Conservation (phyloP, 2,888 invertebrate genomes). For the Sepiola atlantica region DNA sequence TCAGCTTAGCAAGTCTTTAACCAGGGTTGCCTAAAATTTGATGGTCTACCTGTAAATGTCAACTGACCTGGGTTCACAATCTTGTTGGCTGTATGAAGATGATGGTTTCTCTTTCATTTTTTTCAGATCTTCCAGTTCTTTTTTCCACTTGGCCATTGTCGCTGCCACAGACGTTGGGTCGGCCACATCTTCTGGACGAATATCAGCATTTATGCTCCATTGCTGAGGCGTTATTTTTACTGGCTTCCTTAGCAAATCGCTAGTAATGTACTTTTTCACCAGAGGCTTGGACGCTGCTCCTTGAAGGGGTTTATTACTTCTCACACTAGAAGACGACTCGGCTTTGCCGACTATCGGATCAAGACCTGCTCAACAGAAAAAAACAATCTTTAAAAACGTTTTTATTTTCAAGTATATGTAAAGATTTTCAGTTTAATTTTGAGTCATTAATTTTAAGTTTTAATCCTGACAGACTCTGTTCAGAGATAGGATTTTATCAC, state of each 20-base stretch:
- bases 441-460: too few relatives aligned
- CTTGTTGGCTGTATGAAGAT: neutral
- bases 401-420: neutral
- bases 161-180: constrained; percentile 65
- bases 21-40: too few relatives aligned
- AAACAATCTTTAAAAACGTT: neutral
- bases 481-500: too few relatives aligned
- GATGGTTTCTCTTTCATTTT: neutral
- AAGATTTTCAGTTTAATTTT: too few relatives aligned
- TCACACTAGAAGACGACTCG: neutral
- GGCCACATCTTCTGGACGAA: constrained; percentile 52
- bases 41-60: neutral
- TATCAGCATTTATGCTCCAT: constrained; percentile 53
- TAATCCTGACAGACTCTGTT: too few relatives aligned
- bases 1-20: too few relatives aligned
- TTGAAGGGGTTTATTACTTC: neutral
- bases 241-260: constrained; percentile 34
- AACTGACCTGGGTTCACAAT: neutral
- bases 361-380: neutral
- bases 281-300: constrained; percentile 16
- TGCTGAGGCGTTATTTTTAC: constrained; percentile 44
- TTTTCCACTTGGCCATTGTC: constrained; percentile 57
- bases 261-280: constrained; percentile 44
- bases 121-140: constrained; percentile 44
- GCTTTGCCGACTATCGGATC: neutral